Evolutionary conservation across 2,797 vertebrate genomes (phyloP), one percentile per base, ranked within the genome.

Genomic region (Ctenopoma kingsleyae): DNA sequence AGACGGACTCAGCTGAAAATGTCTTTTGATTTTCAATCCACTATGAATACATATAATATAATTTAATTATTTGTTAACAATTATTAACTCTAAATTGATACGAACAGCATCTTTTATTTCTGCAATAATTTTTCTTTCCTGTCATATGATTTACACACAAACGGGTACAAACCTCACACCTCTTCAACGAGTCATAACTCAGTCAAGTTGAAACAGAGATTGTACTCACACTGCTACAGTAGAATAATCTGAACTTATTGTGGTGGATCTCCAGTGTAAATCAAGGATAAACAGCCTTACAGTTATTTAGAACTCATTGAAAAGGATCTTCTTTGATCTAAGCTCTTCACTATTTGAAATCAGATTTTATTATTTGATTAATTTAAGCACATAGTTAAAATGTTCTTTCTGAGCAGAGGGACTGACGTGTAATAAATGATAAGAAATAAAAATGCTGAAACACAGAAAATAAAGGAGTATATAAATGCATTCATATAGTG

Each of bases 1-100:
- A 97, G 89, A 57, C 76, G 10, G 2, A 20, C 4, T 35, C 38
- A 3, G 1, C 52, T 48, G 10, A 58, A 32, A 43, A 46, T 23
- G 5, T 19, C 6, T 35, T 43, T 36, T 23, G 32, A 20, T 44
- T 16, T 11, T 13, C 36, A 20, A 1, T 52, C 12, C 3, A 6
- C 2, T 5, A 15, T 16, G 10, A 20, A 3, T 36, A 50, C 13
- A 36, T 51, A 46, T 32, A 13, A 44, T 20, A 46, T 36, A 9
- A 2, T 6, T 54, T 32, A 10, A 36, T 30, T 15, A 1, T 16
- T 6, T 22, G 11, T 36, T 36, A 20, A 22, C 19, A 43, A 7
- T 51, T 40, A 15, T 16, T 5, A 13, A 40, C 13, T 40, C 13
- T 40, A 16, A 40, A 40, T 11, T 1, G 38, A 40, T 16, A 16